Base-by-base conservation (phyloP, 2,888 invertebrate genomes). In the Julus scanicus region DNA sequence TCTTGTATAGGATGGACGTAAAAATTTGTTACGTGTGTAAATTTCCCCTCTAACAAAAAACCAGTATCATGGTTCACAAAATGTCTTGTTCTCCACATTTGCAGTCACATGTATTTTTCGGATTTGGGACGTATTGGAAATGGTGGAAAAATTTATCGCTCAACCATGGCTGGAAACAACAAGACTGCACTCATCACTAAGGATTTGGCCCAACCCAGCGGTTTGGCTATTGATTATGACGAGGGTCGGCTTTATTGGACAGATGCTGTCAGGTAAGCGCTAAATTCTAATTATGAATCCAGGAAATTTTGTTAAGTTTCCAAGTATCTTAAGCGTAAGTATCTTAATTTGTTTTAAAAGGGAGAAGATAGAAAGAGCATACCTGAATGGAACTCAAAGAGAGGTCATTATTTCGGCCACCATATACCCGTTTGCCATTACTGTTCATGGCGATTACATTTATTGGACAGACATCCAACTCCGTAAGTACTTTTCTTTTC, bases 391-490 rank as follows among this genome's bases (percentile, higher is more conserved):
- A 1, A 94, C 94, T 71, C 95, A 96, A 89, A 94, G 99, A 86
- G 96, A 98, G 92, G 91, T 96, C 0, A 92, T 98, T 1, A 95
- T 98, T 49, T 95, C 96, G 0, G 97, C 98, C 0, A 97, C 98
- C 0, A 97, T 98, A 88, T 98, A 98, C 93, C 98, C 98, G 0
- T 98, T 98, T 92, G 98, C 98, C 0, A 96, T 99, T 84, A 97
- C 98, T 0, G 96, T 99, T 0, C 96, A 95, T 92, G 94, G 96
- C 39, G 95, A 97, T 91, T 97, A 97, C 91, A 97, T 99, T 88
- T 99, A 98, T 93, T 99, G 98, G 98, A 98, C 98, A 0, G 98
- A 98, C 92, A 93, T 98, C 89, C 98, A 97, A 91, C 92, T 98
- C 5, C 94, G 98, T 91, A 91, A 90, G 91, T 90, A 44, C n/a